Base-by-base conservation (phyloP, 2,797 vertebrate genomes). In the Gadopsis marmoratus region DNA sequence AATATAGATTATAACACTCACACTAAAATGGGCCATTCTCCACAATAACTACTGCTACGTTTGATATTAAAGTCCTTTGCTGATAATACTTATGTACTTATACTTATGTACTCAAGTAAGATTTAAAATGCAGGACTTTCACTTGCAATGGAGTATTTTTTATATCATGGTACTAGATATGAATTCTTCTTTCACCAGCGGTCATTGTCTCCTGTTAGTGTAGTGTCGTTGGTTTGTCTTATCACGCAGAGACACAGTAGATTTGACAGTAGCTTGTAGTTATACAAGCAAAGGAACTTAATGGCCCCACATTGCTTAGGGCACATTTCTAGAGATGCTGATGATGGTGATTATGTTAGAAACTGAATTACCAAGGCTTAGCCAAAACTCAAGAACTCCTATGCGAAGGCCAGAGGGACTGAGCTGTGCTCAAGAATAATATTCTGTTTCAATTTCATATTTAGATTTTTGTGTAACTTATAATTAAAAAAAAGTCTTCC, bases 121-220 rank as follows among this genome's bases (percentile, higher is more conserved):
- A 58, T 11, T 33, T 10, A 41, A 14, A 39, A 47, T 19, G 29
- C 45, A 55, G 31, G 47, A 66, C 19, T 29, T 78, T 39, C 0
- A 1, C 13, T 62, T 48, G 12, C 41, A 43, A 55, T 23, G 19
- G n/a, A 51, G 41, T 55, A 16, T 65, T 59, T 63, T 39, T 51
- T 45, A 45, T 13, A 39, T 47, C 10, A 39, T 29, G 17, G 47
- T 7, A 14, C 13, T n/a, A 10, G 48, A 55, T 21, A 50, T 31
- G 43, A 48, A 26, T 10, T 64, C 12, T n/a, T 53, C n/a, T 47
- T n/a, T 55, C 47, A 56, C 51, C 21, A 23, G 16, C 19, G 76
- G 55, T 70, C 53, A 77, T 79, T 77, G 65, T 67, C 33, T 79
- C 66, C 29, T 76, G 53, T 81, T 67, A 79, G 69, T 69, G 51